phyloP scores from a whole-genome alignment of 1,140 invertebrate species.

The Anastrepha ludens region DNA sequence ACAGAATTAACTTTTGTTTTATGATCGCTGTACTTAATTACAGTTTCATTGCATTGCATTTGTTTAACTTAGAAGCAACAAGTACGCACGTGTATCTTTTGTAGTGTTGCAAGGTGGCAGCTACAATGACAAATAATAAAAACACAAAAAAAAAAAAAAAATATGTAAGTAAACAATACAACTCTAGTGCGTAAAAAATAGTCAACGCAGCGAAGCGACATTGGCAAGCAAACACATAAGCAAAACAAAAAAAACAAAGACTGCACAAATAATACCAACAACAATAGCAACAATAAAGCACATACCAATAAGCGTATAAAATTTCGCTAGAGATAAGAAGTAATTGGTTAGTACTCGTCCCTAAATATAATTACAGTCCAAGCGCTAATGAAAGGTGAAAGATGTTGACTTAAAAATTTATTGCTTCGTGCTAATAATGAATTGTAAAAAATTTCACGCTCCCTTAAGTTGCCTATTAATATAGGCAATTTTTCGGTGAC shows the following conservation, averaged over 20 bases:
- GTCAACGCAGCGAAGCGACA: neutral
- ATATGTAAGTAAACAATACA: neutral
- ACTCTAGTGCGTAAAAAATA: neutral
- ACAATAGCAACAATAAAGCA: neutral
- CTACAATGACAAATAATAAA: neutral
- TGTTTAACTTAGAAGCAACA: neutral
- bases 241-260: too few species aligned
- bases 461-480: neutral
- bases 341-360: neutral
- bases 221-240: neutral
- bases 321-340: neutral
- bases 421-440: neutral
- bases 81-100: neutral
- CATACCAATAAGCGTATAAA: neutral
- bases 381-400: neutral
- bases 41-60: neutral
- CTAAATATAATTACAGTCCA: neutral
- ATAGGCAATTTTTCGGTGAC: neutral
- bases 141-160: neutral
- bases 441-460: neutral
- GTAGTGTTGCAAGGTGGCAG: conserved; percentile 18
- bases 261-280: neutral
- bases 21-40: neutral
- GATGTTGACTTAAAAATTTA: neutral
- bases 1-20: neutral